Evolutionary conservation across 1,140 invertebrate genomes (phyloP).

Genomic region (Apocrypta bakeri): DNA sequence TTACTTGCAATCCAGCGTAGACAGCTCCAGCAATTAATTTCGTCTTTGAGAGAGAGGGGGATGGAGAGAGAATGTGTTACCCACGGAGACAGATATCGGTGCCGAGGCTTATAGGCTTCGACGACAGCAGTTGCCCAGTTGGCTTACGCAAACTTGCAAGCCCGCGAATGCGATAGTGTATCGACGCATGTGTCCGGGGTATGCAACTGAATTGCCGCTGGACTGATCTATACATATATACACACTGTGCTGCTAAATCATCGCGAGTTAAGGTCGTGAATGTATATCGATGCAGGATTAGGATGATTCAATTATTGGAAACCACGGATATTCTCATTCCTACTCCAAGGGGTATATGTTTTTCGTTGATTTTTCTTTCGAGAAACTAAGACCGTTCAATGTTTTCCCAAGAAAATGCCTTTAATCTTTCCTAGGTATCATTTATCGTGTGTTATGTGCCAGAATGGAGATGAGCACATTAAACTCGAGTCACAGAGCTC

Average conservation of each 20-base stretch:
- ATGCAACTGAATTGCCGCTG: background rate
- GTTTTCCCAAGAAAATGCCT: too few relatives aligned
- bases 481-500: background rate
- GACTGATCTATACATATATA: background rate
- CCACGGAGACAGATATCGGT: background rate
- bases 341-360: too few relatives aligned
- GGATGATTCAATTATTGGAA: background rate
- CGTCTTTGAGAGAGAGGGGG: background rate
- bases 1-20: background rate
- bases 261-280: background rate
- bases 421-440: background rate
- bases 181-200: too few relatives aligned
- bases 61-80: background rate
- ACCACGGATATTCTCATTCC: background rate
- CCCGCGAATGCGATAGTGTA: background rate
- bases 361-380: too few relatives aligned
- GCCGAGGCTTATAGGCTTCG: background rate
- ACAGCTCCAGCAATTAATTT: background rate
- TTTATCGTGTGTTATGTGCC: background rate
- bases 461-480: constrained; percentile 33
- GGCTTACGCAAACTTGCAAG: background rate
- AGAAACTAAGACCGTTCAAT: too few relatives aligned
- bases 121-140: background rate
- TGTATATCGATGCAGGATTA: background rate
- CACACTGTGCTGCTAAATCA: background rate